Conservation (phyloP, 2,113 vertebrate genomes). For the Morone chrysops region DNA sequence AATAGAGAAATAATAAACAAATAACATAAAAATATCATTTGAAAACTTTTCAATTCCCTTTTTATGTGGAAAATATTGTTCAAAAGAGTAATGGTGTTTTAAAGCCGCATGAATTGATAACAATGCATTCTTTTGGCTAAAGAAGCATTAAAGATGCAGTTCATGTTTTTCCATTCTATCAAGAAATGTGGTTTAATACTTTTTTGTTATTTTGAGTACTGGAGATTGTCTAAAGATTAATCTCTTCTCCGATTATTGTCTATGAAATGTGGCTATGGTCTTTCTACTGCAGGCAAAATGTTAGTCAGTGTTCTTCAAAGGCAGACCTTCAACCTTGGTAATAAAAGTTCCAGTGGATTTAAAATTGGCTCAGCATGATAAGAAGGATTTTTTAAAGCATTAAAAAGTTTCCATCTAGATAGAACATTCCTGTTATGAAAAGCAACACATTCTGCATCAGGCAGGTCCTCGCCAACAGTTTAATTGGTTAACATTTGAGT, state of each 20-base stretch:
- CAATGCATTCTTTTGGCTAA: neutral
- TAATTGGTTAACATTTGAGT: slow-evolving; percentile 12
- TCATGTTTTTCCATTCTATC: neutral
- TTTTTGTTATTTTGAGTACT: too few relatives aligned
- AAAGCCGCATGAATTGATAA: neutral
- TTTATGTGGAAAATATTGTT: neutral
- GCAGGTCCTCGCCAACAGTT: neutral
- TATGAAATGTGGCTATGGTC: neutral
- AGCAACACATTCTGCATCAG: slow-evolving; percentile 30
- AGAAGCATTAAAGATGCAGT: neutral
- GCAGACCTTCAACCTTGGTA: neutral
- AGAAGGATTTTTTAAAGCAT: neutral
- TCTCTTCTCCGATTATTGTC: neutral
- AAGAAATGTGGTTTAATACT: neutral
- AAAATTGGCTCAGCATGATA: neutral
- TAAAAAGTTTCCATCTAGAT: slow-evolving; percentile 31
- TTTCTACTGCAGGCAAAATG: slow-evolving; percentile 21
- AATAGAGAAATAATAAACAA: neutral
- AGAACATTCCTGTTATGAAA: slow-evolving; percentile 36
- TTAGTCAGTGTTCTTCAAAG: neutral
- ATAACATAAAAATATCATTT: neutral
- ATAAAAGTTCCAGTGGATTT: slow-evolving; percentile 5
- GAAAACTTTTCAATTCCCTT: neutral
- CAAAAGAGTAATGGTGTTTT: neutral
- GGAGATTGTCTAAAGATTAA: too few relatives aligned